Conservation (phyloP, 2,797 vertebrate genomes). For the Protosalanx chinensis region DNA sequence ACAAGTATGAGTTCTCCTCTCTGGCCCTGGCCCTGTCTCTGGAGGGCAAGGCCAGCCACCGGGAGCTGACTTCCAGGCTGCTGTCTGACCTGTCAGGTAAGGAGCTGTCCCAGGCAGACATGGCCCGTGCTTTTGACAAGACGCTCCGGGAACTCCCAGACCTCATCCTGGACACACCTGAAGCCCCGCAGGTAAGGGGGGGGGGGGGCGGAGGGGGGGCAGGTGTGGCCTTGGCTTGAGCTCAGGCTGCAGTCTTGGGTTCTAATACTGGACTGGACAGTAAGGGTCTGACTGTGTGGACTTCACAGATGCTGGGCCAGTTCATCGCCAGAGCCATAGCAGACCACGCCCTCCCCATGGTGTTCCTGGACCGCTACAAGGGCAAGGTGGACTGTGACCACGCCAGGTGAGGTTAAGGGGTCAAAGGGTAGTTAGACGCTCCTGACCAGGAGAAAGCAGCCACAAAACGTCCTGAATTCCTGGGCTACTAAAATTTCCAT, state of each 20-base stretch:
- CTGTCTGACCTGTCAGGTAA: constrained; percentile 80
- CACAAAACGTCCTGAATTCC: too few species aligned
- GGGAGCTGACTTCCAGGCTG: constrained; percentile 84
- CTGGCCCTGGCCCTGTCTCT: constrained; percentile 80
- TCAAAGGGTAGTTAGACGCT: background rate
- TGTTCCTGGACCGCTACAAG: constrained; percentile 83
- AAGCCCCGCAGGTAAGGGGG: constrained; percentile 79
- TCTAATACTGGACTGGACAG: background rate
- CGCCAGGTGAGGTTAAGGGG: constrained; percentile 69
- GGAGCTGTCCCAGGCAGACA: constrained; percentile 73
- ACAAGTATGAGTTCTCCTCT: constrained; percentile 77
- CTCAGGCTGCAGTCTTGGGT: background rate
- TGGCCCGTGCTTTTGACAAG: constrained; percentile 79
- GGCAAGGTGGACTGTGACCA: constrained; percentile 85
- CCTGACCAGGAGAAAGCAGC: background rate
- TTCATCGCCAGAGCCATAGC: constrained; percentile 86
- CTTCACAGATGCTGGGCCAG: constrained; percentile 84
- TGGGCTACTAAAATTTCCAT: too few species aligned
- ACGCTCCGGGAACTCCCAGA: constrained; percentile 82
- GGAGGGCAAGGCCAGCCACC: constrained; percentile 86
- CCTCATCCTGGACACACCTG: constrained; percentile 86
- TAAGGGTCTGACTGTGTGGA: background rate
- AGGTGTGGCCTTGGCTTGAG: background rate
- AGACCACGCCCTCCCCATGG: constrained; percentile 81
- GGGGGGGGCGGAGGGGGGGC: background rate